Evolutionary conservation across 2,888 invertebrate genomes (phyloP), one percentile per base, ranked within the genome.

Genomic region (Sussaba pulchella): DNA sequence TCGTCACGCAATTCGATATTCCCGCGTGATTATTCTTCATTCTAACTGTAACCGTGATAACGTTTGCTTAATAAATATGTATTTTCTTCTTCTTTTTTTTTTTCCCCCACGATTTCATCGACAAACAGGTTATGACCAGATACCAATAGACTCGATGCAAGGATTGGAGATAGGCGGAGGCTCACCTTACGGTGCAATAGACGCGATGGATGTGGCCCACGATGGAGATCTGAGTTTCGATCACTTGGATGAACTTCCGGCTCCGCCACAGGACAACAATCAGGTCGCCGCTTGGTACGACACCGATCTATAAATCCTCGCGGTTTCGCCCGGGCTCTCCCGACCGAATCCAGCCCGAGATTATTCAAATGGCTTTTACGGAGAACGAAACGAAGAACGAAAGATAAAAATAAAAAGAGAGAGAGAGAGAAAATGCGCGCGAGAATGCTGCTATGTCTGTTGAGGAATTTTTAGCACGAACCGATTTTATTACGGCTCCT

Each of bases 221-320:
- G 95, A 96, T 63, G 94, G 94, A 85, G 96, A 96, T 90, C 93
- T 96, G 87, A 96, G 96, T 89, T 97, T 97, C 91, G 97, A 97
- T 91, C 94, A 95, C 89, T 93, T 95, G 88, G 95, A 95, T 89
- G 96, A 96, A 90, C 95, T 96, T 91, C 95, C 95, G 2, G 95
- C 96, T 88, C 98, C 98, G 78, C 98, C 97, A 57, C 96, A 96
- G 89, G 97, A 97, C 92, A 97, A 97, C 93, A 97, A 96, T 92
- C 97, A 98, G 92, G 96, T 98, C 87, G 98, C 98, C 85, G 98
- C 98, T 88, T 99, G 99, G 99, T 99, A 98, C 93, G 99, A 99
- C 93, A 99, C 98, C 85, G 98, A 99, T 93, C 96, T 99, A 91
- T 99, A 95, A 76, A 78, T 82, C 75, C 78, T 82, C 81, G 78